A percentile compares a stretch with the other conserved stretches of the same genome.
phyloP scores from a whole-genome alignment of 2,113 vertebrate species.

The Camelus bactrianus region DNA sequence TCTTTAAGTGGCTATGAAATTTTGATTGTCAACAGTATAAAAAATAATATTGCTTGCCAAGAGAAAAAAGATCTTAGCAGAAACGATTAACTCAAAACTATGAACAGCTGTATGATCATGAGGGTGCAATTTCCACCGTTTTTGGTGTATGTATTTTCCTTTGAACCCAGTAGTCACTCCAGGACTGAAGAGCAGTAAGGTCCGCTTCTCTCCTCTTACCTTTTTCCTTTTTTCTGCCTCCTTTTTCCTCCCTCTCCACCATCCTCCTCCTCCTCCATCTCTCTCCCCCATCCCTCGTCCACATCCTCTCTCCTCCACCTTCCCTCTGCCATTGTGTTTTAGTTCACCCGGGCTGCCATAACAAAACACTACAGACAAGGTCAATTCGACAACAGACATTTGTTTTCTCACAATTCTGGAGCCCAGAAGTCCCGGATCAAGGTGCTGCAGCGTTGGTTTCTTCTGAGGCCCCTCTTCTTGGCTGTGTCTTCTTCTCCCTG shows the following conservation, averaged over 20 bases:
- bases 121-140: background rate
- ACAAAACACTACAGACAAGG: background rate
- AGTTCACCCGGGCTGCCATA: background rate
- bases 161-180: background rate
- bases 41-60: background rate
- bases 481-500: background rate
- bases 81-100: background rate
- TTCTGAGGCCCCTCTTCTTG: background rate
- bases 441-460: background rate
- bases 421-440: background rate
- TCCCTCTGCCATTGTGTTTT: background rate
- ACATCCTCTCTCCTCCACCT: background rate
- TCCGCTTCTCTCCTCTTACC: background rate
- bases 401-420: background rate
- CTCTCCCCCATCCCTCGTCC: too few relatives aligned
- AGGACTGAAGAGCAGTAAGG: background rate
- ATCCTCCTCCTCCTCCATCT: background rate
- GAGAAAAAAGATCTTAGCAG: background rate
- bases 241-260: background rate
- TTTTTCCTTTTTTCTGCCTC: background rate
- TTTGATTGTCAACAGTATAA: background rate
- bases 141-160: background rate
- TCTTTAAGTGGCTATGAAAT: background rate
- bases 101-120: background rate
- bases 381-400: background rate